Base-by-base conservation (phyloP, 1,140 invertebrate genomes). In the Pseudomyrmex pallidus region DNA sequence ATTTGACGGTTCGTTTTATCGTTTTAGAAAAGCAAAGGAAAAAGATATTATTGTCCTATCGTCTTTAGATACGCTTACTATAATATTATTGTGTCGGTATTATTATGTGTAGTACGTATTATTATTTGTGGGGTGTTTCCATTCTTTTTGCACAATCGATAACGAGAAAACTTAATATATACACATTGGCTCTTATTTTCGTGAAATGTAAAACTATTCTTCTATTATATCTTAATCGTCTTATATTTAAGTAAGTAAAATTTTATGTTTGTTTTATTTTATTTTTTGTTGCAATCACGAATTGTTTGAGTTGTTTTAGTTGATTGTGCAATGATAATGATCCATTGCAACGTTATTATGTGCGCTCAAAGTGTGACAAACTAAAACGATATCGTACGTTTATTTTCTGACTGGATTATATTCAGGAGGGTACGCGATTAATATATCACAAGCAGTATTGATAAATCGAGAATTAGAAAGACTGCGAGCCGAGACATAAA, bases 361-460 rank as follows among this genome's bases (percentile, higher is more conserved):
- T 57, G 56, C 13, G 57, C 20, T 17, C 20, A 22, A 22, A 68
- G 52, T 20, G 9, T 20, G 22, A 15, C 4, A 3, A 22, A 54
- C 46, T 22, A 22, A 2, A 67, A 46, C 20, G 9, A 12, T 44
- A 61, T n/a, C 35, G 85, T 85, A 86, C 86, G 12, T 91, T 85
- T 35, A 1, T 35, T 90, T 89, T 87, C 83, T 83, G 84, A 56
- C 74, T 52, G 25, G 57, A 82, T 76, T 82, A 63, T 80, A 63
- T 87, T 67, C 12, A 52, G 86, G 87, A 88, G 87, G 84, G 74
- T 87, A 87, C 63, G 52, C 89, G 86, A 63, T 91, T 85, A 91
- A 84, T 91, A 92, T 93, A 92, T 93, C 93, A 93, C 92, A 86
- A 94, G 91, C 93, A 94, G 93, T 94, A 94, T 94, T 94, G 91